These are phyloP conservation scores for Odobenus rosmarus DNA, from an alignment of 2,113 vertebrate genomes.

Conservation along the genomic window DNA sequence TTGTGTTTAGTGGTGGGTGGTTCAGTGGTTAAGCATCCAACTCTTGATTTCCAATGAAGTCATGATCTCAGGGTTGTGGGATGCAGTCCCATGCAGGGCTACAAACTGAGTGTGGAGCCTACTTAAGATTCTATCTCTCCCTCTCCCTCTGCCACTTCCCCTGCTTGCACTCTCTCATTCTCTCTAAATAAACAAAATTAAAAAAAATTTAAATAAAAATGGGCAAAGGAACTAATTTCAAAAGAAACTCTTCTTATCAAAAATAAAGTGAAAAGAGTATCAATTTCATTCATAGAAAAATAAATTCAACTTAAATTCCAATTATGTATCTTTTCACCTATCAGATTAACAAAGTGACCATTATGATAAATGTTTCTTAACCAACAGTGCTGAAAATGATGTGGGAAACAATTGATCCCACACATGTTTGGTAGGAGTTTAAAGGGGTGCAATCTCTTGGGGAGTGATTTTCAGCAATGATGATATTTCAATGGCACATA, in stretches of 20 bases:
- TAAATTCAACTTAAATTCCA: too few relatives aligned
- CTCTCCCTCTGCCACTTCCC: too few relatives aligned
- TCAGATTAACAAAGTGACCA: background rate
- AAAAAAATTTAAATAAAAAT: background rate
- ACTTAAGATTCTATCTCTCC: too few relatives aligned
- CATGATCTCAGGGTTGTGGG: too few relatives aligned
- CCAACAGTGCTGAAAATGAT: background rate
- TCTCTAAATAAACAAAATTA: too few relatives aligned
- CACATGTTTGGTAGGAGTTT: background rate
- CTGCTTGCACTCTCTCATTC: too few relatives aligned
- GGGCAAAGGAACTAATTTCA: background rate
- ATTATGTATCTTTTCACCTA: background rate
- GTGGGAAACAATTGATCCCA: background rate
- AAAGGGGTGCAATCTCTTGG: background rate
- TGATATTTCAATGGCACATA: background rate
- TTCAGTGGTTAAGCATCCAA: too few relatives aligned
- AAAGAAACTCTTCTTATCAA: background rate
- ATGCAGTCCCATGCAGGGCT: too few relatives aligned
- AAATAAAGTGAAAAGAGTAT: background rate
- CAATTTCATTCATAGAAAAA: background rate
- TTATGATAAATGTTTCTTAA: background rate
- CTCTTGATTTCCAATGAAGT: too few relatives aligned
- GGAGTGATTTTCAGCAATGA: background rate
- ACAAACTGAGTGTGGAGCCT: too few relatives aligned
- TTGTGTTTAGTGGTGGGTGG: accelerated